Evolutionary conservation across 2,797 vertebrate genomes (phyloP).

Genomic region (Chaetophractus vellerosus): DNA sequence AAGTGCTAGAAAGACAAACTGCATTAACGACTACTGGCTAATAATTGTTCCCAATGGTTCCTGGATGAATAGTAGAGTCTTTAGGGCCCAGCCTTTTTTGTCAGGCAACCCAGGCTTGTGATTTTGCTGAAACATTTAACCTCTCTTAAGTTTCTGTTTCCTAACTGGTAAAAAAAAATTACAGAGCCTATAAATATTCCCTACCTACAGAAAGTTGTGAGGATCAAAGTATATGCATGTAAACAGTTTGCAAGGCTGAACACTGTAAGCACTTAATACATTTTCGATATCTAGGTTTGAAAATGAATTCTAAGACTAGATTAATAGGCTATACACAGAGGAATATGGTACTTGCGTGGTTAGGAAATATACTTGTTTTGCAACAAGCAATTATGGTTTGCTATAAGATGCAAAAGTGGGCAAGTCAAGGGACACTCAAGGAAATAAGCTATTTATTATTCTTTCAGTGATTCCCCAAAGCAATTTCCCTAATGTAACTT

Average conservation of each 20-base stretch:
- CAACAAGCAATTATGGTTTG: conserved; percentile 67
- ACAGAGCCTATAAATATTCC: not conserved
- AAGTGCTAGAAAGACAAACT: not conserved
- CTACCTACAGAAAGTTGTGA: not conserved
- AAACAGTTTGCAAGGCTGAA: not conserved
- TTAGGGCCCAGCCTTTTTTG: not conserved
- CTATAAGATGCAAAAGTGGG: conserved; percentile 66
- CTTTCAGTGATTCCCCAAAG: conserved; percentile 65
- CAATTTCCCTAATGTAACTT: conserved; percentile 71
- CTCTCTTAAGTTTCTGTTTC: not conserved
- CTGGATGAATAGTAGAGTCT: not conserved
- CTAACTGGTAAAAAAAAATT: not conserved
- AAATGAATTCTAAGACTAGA: not conserved
- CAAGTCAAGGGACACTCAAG: conserved; percentile 71
- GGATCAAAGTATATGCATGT: not conserved
- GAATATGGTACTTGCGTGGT: not conserved
- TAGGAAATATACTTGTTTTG: conserved; percentile 58
- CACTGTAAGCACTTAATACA: not conserved
- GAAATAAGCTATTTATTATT: conserved; percentile 78
- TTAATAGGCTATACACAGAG: not conserved
- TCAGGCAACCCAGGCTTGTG: not conserved
- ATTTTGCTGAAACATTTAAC: not conserved
- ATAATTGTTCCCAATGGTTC: not conserved
- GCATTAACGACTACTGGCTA: not conserved
- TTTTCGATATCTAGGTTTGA: conserved; percentile 42